Percentiles rank a stretch among this genome's conserved stretches.
Conservation (phyloP, 2,113 vertebrate genomes). For the Panthera tigris region DNA sequence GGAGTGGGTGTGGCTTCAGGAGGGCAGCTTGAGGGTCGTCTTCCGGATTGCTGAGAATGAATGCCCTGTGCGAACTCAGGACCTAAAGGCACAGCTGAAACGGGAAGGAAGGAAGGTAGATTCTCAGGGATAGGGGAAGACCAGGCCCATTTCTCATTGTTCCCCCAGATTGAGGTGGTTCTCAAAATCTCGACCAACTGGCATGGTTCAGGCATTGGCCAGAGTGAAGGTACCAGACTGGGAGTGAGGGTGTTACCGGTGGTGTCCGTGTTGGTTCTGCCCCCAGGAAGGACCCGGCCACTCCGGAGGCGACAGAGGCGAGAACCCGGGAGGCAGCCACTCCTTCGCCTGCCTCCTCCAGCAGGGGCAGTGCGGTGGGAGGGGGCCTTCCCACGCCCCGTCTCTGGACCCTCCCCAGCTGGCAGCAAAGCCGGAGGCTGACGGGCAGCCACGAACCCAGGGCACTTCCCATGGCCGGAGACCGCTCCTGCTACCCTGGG, state of each 20-base stretch:
- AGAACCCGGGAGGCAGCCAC: not conserved
- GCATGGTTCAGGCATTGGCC: not conserved
- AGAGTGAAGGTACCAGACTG: too few relatives aligned
- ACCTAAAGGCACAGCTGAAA: not conserved
- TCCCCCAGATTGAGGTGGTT: not conserved
- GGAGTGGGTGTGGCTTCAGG: not conserved
- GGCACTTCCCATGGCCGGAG: not conserved
- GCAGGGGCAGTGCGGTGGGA: not conserved
- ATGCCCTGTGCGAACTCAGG: not conserved
- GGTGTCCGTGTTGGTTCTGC: not conserved
- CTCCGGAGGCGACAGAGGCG: not conserved
- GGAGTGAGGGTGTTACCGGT: not conserved
- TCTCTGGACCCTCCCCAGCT: not conserved
- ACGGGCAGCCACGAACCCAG: not conserved
- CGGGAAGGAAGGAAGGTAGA: not conserved
- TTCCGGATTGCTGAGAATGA: not conserved
- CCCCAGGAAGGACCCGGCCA: not conserved
- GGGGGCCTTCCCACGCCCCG: not conserved
- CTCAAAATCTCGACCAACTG: not conserved
- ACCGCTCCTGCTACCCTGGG: not conserved
- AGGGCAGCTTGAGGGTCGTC: not conserved
- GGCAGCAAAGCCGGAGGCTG: not conserved
- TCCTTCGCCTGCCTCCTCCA: fast-evolving
- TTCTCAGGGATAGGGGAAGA: not conserved
- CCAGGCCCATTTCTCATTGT: not conserved